Percentiles rank a stretch among this genome's conserved stretches.
phyloP scores from a whole-genome alignment of 2,113 vertebrate species.

The Silurus asotus region DNA sequence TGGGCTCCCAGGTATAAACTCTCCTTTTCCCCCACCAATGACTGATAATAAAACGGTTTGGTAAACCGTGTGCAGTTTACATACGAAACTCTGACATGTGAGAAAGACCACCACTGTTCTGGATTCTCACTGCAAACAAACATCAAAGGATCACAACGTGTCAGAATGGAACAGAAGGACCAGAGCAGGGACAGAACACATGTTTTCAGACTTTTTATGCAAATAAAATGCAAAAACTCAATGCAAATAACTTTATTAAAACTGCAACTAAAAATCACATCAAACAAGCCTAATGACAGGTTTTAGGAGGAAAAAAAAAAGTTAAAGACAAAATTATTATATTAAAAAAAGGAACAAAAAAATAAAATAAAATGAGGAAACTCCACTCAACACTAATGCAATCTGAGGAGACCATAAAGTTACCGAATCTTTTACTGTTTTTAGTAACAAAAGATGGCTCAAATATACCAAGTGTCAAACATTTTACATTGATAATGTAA shows the following conservation, averaged over 20 bases:
- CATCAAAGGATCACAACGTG: too few species aligned
- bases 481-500: slow-evolving; percentile 33
- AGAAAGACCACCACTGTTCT: background rate
- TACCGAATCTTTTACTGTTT: background rate
- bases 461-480: too few species aligned
- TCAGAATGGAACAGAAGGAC: too few species aligned
- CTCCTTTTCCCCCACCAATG: too few species aligned
- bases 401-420: background rate
- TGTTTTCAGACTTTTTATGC: background rate
- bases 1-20: background rate
- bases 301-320: background rate
- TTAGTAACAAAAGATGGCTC: slow-evolving; percentile 18
- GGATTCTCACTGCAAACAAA: background rate
- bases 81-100: background rate
- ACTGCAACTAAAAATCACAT: slow-evolving; percentile 22
- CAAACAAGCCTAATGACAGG: background rate
- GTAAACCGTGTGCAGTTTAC: background rate
- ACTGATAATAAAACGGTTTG: background rate
- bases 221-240: background rate
- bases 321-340: background rate
- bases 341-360: background rate
- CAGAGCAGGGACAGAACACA: too few species aligned
- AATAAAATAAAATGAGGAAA: background rate
- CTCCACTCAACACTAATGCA: background rate
- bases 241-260: slow-evolving; percentile 25